Conservation (phyloP, 2,797 vertebrate genomes). For the Pseudotriccus pelzelni region DNA sequence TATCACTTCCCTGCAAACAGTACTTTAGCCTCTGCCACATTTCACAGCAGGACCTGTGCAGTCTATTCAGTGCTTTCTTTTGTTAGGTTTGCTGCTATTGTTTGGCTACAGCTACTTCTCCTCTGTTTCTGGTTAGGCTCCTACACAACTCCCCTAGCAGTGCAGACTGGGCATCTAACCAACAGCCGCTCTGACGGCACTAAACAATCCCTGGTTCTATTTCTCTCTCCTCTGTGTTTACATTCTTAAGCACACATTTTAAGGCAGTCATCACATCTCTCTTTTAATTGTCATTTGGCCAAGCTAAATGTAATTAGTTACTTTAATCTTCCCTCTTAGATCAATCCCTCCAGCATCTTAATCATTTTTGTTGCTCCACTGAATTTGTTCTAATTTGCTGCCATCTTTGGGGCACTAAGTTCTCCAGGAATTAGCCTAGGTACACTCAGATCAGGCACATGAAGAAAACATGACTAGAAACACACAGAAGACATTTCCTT, state of each 20-base stretch:
- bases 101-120: neutral
- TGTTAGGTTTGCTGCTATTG: neutral
- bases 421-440: slow-evolving; percentile 22
- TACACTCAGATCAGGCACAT: neutral
- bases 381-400: slow-evolving; percentile 66
- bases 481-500: neutral
- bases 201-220: neutral
- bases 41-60: neutral
- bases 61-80: neutral
- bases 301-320: slow-evolving; percentile 69
- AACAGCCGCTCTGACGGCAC: fast-evolving
- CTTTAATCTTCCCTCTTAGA: slow-evolving; percentile 59
- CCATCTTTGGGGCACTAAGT: slow-evolving; percentile 41
- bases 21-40: neutral
- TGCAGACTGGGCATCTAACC: neutral
- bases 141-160: neutral
- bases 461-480: neutral
- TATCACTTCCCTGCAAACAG: neutral
- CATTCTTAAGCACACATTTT: slow-evolving; percentile 45
- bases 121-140: neutral
- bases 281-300: slow-evolving; percentile 61
- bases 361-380: slow-evolving; percentile 59
- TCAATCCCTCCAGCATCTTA: slow-evolving; percentile 63
- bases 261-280: slow-evolving; percentile 48
- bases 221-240: slow-evolving; percentile 20